Evolutionary conservation across 2,888 invertebrate species (phyloP).

Genomic region (Trileptium ribeirensis): DNA sequence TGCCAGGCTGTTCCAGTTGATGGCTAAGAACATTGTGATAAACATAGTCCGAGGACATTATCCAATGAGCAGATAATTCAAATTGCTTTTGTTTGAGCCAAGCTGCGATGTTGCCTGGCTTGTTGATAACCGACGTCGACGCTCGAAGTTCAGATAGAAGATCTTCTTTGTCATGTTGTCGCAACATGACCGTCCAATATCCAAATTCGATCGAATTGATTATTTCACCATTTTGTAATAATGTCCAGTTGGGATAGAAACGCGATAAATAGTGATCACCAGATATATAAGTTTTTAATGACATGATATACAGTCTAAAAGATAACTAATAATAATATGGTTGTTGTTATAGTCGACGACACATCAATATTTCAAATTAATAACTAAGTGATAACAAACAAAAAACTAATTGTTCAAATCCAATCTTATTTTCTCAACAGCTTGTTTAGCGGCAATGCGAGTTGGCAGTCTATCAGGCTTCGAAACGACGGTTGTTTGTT

Average conservation of each 20-base stretch:
- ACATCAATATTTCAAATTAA: too few species aligned
- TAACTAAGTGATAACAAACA: too few species aligned
- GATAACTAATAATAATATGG: not conserved
- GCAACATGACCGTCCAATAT: not conserved
- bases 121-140: not conserved
- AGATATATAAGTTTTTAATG: not conserved
- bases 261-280: not conserved
- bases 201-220: slow-evolving; percentile 14
- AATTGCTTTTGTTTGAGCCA: not conserved
- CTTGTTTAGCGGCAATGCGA: not conserved
- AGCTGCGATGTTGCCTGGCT: not conserved
- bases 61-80: not conserved
- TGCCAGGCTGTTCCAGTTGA: not conserved
- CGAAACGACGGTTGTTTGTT: not conserved
- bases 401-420: too few species aligned
- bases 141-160: not conserved
- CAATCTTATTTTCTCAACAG: not conserved
- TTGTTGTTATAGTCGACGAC: not conserved
- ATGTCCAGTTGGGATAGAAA: not conserved
- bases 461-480: not conserved
- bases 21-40: not conserved
- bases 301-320: not conserved
- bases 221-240: not conserved
- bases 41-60: not conserved
- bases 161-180: not conserved